phyloP scores from a whole-genome alignment of 2,113 vertebrate genomes.

The Callithrix jacchus region DNA sequence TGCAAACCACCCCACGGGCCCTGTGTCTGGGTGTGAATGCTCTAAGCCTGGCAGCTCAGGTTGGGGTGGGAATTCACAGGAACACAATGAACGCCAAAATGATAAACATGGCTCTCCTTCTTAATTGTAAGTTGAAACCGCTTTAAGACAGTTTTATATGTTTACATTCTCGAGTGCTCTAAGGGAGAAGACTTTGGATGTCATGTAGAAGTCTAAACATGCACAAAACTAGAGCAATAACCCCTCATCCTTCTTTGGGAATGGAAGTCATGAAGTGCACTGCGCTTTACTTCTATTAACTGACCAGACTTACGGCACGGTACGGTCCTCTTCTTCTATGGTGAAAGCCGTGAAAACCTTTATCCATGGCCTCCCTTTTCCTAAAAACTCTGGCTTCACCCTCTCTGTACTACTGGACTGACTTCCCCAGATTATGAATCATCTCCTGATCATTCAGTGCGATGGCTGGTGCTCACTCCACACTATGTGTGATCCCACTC shows the following conservation, averaged over 20 bases:
- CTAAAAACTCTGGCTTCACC: background rate
- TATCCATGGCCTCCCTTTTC: background rate
- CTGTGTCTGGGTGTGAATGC: background rate
- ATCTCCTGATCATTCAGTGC: background rate
- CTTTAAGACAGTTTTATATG: background rate
- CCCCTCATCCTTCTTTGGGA: background rate
- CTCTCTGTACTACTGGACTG: background rate
- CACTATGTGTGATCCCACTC: accelerated
- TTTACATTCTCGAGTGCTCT: background rate
- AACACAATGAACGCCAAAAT: background rate
- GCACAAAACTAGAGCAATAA: background rate
- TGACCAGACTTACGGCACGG: background rate
- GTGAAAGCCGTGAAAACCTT: background rate
- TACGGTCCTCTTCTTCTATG: background rate
- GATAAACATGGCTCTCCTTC: background rate
- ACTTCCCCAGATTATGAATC: background rate
- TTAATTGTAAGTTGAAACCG: background rate
- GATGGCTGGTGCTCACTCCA: background rate
- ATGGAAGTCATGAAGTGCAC: background rate
- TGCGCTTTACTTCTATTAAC: background rate
- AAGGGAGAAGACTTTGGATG: background rate
- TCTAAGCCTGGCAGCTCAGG: background rate
- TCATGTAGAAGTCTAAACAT: background rate
- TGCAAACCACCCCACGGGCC: background rate
- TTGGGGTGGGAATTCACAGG: background rate